Evolutionary conservation across 2,888 invertebrate genomes (phyloP).

Genomic region (Gortyna flavago): DNA sequence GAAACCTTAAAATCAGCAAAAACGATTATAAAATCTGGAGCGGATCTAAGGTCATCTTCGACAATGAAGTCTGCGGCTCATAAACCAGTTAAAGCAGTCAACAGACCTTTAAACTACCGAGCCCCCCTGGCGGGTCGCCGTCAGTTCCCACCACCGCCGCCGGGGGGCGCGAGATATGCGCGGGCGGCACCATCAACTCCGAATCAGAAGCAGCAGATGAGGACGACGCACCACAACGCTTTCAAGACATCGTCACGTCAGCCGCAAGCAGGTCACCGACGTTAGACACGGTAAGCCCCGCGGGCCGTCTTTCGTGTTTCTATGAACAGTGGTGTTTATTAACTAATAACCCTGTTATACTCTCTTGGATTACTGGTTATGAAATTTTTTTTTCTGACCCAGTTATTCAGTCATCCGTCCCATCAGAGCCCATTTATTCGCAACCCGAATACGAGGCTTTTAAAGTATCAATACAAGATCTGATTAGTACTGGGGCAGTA

Average conservation of each 20-base stretch:
- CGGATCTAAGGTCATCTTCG: background rate
- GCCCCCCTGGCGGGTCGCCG: background rate
- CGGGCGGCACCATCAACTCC: background rate
- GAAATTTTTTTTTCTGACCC: background rate
- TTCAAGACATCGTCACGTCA: no score
- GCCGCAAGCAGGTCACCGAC: background rate
- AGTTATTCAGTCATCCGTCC: background rate
- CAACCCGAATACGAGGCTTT: background rate
- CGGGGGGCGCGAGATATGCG: background rate
- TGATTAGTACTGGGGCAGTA: background rate
- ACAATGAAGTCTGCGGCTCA: background rate
- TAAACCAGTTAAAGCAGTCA: background rate
- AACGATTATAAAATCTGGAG: background rate
- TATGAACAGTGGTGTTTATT: conserved; percentile 3
- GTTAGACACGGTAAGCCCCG: background rate
- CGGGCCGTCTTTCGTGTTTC: background rate
- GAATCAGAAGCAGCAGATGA: background rate
- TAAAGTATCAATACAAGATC: background rate
- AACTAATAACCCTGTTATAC: background rate
- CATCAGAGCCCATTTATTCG: conserved; percentile 10
- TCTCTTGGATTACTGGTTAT: background rate
- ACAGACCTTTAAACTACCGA: background rate
- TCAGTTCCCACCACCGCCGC: background rate
- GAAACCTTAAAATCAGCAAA: background rate
- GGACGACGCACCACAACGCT: no score